Conservation (phyloP, 2,113 vertebrate genomes). For the Merops nubicus region DNA sequence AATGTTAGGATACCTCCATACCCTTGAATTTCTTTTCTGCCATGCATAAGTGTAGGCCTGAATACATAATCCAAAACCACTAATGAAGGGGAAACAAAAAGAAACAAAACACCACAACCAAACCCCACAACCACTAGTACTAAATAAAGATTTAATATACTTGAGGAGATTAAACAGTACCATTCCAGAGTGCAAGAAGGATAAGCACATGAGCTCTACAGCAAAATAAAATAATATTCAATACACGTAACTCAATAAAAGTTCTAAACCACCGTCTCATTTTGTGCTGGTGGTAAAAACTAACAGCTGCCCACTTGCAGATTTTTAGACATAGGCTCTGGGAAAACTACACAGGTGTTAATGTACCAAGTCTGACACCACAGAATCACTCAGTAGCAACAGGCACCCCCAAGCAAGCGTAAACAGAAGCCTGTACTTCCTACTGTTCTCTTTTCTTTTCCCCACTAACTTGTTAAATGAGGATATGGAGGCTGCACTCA, state of each 20-base stretch:
- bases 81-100: neutral
- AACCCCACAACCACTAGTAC: neutral
- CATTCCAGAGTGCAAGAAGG: neutral
- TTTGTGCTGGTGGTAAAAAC: neutral
- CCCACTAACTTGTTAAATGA: neutral
- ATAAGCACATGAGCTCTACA: accelerated
- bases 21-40: neutral
- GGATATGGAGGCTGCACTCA: neutral
- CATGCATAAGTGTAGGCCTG: neutral
- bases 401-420: neutral
- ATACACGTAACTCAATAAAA: accelerated
- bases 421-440: neutral
- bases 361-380: neutral
- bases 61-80: neutral
- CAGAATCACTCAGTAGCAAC: neutral
- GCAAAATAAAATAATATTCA: neutral
- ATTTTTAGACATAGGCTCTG: neutral
- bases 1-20: neutral
- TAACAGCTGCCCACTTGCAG: neutral
- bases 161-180: neutral
- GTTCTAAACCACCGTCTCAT: neutral
- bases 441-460: neutral
- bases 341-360: neutral
- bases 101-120: no score
- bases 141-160: neutral